Evolutionary conservation across 2,113 vertebrate genomes (phyloP).

Genomic region (Eubucco bourcierii): DNA sequence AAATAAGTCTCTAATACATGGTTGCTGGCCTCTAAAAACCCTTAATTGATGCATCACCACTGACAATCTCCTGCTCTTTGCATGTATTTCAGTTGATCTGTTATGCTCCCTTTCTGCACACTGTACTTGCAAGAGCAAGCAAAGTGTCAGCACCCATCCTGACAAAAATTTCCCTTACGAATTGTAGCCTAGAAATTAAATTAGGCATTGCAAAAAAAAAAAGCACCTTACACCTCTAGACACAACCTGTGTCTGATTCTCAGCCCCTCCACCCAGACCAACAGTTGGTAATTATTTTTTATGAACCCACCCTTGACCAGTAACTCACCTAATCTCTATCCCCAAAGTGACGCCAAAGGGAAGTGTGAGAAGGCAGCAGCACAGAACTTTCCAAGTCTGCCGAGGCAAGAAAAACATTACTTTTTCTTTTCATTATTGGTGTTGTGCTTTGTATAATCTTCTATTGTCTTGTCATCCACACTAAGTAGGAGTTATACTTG

Average conservation of each 20-base stretch:
- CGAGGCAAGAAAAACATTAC: constrained; percentile 60
- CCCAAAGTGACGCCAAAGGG: constrained; percentile 67
- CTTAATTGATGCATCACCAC: neutral
- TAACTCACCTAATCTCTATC: constrained; percentile 71
- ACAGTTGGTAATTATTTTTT: constrained; percentile 18
- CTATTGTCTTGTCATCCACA: constrained; percentile 66
- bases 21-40: neutral
- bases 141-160: neutral
- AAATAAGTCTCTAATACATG: neutral
- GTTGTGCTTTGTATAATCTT: constrained; percentile 50
- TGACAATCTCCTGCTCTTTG: neutral
- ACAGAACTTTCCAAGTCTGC: constrained; percentile 52
- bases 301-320: constrained; percentile 38
- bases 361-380: constrained; percentile 54
- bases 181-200: neutral
- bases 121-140: neutral
- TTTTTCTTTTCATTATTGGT: constrained; percentile 45
- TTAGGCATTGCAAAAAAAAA: neutral
- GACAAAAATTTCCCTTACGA: neutral
- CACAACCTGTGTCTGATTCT: neutral
- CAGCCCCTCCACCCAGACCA: neutral
- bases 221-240: neutral
- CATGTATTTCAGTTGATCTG: neutral
- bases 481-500: constrained; percentile 3
- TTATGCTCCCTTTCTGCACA: neutral